Conservation (phyloP, 2,888 invertebrate genomes). For the Catocala fraxini region DNA sequence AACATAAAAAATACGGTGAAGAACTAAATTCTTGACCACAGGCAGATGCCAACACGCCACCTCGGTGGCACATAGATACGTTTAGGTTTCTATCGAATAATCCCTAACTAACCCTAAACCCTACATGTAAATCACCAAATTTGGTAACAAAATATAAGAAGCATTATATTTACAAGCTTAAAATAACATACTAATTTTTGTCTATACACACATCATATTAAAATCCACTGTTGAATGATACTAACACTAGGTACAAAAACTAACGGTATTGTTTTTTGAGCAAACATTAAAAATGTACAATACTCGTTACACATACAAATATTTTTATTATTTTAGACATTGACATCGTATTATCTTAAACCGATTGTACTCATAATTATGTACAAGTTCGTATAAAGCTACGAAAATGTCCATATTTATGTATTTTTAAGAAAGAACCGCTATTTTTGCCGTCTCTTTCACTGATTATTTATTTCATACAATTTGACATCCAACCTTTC, state of each 20-base stretch:
- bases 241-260: slow-evolving; percentile 13
- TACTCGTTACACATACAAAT: too few relatives aligned
- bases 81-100: slow-evolving; percentile 4
- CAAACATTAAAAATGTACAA: slow-evolving; percentile 38
- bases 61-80: slow-evolving; percentile 1
- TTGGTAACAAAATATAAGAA: slow-evolving; percentile 2
- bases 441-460: too few relatives aligned
- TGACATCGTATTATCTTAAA: too few relatives aligned
- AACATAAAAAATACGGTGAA: too few relatives aligned
- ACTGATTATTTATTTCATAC: too few relatives aligned
- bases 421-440: too few relatives aligned
- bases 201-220: background rate
- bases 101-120: background rate
- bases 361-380: too few relatives aligned
- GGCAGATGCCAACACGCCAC: background rate
- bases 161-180: slow-evolving; percentile 12
- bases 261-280: slow-evolving; percentile 37
- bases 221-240: background rate
- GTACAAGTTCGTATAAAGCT: too few relatives aligned
- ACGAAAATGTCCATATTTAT: too few relatives aligned
- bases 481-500: too few relatives aligned
- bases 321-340: too few relatives aligned
- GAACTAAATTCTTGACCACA: too few relatives aligned
- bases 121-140: slow-evolving; percentile 3
- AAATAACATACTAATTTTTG: background rate